These are phyloP conservation scores for Zosterops borbonicus DNA, from an alignment of 2,113 vertebrate species.

Conservation along the genomic window DNA sequence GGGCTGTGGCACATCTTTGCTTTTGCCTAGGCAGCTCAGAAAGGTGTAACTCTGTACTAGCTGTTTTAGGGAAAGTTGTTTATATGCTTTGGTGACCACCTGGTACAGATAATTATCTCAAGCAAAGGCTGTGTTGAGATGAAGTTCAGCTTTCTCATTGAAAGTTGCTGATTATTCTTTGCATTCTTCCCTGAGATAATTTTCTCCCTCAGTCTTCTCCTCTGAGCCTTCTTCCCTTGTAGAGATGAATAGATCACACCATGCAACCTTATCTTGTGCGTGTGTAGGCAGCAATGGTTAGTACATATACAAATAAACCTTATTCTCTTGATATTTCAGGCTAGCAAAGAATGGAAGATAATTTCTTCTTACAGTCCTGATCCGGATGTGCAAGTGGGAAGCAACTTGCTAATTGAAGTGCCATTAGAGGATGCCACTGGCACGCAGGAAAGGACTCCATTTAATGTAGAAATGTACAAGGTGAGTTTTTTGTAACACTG, in stretches of 20 bases:
- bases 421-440: slow-evolving; percentile 63
- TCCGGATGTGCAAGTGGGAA: slow-evolving; percentile 12
- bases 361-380: slow-evolving; percentile 75
- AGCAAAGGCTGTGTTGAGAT: background rate
- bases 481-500: slow-evolving; percentile 5
- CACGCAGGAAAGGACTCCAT: slow-evolving; percentile 9
- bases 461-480: slow-evolving; percentile 81
- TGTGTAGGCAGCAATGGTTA: background rate
- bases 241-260: background rate
- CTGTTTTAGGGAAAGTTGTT: background rate
- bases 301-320: background rate
- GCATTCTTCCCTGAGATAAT: background rate
- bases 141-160: background rate
- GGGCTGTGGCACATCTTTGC: background rate
- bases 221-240: background rate
- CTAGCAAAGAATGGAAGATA: slow-evolving; percentile 83
- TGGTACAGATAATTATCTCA: background rate
- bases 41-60: background rate
- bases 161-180: background rate
- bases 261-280: background rate
- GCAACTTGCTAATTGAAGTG: slow-evolving; percentile 56
- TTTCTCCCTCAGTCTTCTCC: background rate
- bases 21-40: background rate
- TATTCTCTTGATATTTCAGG: slow-evolving; percentile 52
- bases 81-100: background rate